Conservation (phyloP, 2,888 invertebrate species). For the Seladonia tumulorum region DNA sequence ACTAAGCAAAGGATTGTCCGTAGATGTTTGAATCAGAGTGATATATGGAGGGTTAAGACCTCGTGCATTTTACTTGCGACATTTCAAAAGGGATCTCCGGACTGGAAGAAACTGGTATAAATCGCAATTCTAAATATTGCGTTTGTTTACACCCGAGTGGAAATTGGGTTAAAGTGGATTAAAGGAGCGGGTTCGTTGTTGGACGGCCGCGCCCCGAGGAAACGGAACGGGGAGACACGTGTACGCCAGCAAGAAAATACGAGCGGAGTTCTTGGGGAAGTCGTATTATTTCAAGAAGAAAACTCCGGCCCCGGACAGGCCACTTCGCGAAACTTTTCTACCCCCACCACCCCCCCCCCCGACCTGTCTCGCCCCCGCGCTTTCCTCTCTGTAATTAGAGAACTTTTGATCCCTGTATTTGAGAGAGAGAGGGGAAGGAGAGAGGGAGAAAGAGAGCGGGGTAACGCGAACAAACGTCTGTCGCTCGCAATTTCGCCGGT, state of each 20-base stretch:
- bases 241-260: slow-evolving; percentile 43
- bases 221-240: slow-evolving; percentile 32
- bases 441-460: neutral
- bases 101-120: neutral
- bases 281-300: slow-evolving; percentile 59
- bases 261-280: slow-evolving; percentile 22
- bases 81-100: neutral
- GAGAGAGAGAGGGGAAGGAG: neutral
- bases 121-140: neutral
- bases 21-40: neutral
- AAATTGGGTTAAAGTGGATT: slow-evolving; percentile 6
- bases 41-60: neutral
- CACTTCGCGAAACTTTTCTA: slow-evolving; percentile 44
- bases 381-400: slow-evolving; percentile 45
- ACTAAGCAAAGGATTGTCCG: too few species aligned
- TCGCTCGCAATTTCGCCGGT: slow-evolving; percentile 23
- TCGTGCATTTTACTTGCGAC: neutral
- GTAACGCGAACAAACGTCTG: slow-evolving; percentile 36
- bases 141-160: neutral
- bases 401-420: slow-evolving; percentile 50
- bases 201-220: neutral
- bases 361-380: neutral
- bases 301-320: slow-evolving; percentile 30
- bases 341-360: neutral
- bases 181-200: neutral